phyloP scores from a whole-genome alignment of 2,888 invertebrate genomes.

The Cheilosia soror region DNA sequence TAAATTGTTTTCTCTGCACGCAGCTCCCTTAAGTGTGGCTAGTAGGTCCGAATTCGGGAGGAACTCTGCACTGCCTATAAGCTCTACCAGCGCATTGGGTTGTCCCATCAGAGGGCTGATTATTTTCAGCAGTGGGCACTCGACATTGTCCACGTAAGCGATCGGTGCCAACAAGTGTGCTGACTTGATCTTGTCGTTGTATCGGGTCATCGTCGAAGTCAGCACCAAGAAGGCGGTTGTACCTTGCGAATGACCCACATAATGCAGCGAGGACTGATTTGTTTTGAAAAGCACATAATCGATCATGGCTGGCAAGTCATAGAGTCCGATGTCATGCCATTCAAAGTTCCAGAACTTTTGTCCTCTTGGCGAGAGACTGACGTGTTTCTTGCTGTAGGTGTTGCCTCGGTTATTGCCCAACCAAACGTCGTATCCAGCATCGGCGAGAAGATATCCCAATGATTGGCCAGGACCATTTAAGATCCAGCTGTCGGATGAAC shows the following conservation, averaged over 20 bases:
- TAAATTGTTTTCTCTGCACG: constrained; percentile 79
- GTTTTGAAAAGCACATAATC: constrained; percentile 80
- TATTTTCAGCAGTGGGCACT: constrained; percentile 85
- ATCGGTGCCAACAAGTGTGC: constrained; percentile 81
- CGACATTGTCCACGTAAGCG: constrained; percentile 81
- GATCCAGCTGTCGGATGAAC: constrained; percentile 92
- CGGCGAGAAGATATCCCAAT: constrained; percentile 78
- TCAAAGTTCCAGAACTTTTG: constrained; percentile 82
- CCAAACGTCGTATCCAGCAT: constrained; percentile 87
- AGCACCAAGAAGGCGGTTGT: constrained; percentile 81
- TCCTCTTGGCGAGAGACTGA: constrained; percentile 77
- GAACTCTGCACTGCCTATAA: constrained; percentile 82
- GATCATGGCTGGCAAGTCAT: constrained; percentile 81
- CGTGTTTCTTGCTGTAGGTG: constrained; percentile 88
- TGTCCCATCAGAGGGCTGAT: constrained; percentile 85
- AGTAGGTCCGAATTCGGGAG: constrained; percentile 82
- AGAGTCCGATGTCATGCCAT: constrained; percentile 82
- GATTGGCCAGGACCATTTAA: constrained; percentile 87
- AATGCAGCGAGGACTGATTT: constrained; percentile 79
- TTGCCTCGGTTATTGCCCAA: constrained; percentile 94
- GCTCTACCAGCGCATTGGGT: constrained; percentile 80
- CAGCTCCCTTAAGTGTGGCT: constrained; percentile 80
- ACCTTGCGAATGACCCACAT: constrained; percentile 82
- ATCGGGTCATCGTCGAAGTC: constrained; percentile 80
- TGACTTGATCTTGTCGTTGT: constrained; percentile 80